Evolutionary conservation across 1,140 invertebrate species (phyloP).

Genomic region (Gonatopus flavifemur): DNA sequence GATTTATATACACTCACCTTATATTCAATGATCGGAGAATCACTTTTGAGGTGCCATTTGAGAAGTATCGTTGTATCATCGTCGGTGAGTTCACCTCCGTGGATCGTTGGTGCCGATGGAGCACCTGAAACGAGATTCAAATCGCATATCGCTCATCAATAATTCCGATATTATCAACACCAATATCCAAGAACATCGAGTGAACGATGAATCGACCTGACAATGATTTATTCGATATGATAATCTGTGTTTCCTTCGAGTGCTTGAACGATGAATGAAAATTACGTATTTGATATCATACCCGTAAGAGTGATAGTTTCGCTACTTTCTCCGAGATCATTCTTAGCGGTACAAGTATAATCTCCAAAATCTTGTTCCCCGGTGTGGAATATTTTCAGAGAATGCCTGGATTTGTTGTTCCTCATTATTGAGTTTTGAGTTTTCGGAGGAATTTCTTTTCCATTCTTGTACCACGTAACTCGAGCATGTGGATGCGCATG

Average conservation of each 20-base stretch:
- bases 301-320: conserved; percentile 38
- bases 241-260: not conserved
- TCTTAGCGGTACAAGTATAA: conserved; percentile 43
- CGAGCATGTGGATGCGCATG: conserved; percentile 54
- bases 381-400: conserved; percentile 38
- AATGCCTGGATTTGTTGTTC: conserved; percentile 25
- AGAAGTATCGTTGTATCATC: conserved; percentile 45
- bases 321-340: conserved; percentile 26
- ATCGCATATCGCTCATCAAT: no score
- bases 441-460: conserved; percentile 15
- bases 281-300: conserved; percentile 13
- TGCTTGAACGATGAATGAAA: not conserved
- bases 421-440: conserved; percentile 18
- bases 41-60: conserved; percentile 58
- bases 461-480: conserved; percentile 43
- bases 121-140: conserved; percentile 28
- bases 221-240: not conserved
- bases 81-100: conserved; percentile 25
- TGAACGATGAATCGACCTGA: not conserved
- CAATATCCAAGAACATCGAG: not conserved
- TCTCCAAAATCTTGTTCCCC: conserved; percentile 35
- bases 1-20: conserved; percentile 29
- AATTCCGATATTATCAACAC: not conserved
- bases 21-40: conserved; percentile 55
- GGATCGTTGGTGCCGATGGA: conserved; percentile 38